Base-by-base conservation (phyloP, 35 echinoderm and acorn worm genomes). In the Heliocidaris tuberculata region DNA sequence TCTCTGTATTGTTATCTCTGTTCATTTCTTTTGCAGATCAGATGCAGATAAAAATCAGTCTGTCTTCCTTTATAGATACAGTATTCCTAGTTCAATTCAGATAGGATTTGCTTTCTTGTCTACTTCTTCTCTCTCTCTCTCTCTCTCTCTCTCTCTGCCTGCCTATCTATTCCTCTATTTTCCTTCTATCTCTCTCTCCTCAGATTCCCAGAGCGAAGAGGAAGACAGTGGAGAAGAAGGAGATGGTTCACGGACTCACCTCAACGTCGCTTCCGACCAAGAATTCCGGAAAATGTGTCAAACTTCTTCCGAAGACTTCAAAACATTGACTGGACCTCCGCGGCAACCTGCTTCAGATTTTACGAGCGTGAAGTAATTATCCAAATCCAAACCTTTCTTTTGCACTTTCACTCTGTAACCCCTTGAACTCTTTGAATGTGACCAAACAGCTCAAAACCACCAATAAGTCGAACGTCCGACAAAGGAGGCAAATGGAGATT, bases 191-290 rank as follows among this genome's bases (percentile, higher is more conserved):
- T 71, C 61, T 78, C 21, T 78, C 65, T 78, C 65, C 19, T n/a
- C 65, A 78, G 65, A 19, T 78, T 78, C 27, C 65, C 65, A 78
- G 65, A 78, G 65, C 65, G 65, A 19, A 78, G 65, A 78, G 65
- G 65, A 6, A 78, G 65, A 9, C 65, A 78, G 17, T 78, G 65
- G 65, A 78, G 65, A 27, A 78, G 65, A 6, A 78, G 65, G 27
- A 78, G 65, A 19, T 78, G 65, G 65, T 78, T 78, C 17, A n/a
- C 65, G 21, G 65, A 78, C 15, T 78, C 65, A 0, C 17, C 65
- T n/a, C 19, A 78, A n/a, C 65, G 27, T n/a, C 65, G 65, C 65
- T 78, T 78, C 65, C 0, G 87, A 89, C 87, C 87, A 89, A 89
- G 87, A 13, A 16, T 89, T 89, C 87, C 87, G 7, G 87, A 89